These are phyloP conservation scores for Doryteuthis pealeii DNA, from an alignment of 1,140 invertebrate species.

Conservation along the genomic window DNA sequence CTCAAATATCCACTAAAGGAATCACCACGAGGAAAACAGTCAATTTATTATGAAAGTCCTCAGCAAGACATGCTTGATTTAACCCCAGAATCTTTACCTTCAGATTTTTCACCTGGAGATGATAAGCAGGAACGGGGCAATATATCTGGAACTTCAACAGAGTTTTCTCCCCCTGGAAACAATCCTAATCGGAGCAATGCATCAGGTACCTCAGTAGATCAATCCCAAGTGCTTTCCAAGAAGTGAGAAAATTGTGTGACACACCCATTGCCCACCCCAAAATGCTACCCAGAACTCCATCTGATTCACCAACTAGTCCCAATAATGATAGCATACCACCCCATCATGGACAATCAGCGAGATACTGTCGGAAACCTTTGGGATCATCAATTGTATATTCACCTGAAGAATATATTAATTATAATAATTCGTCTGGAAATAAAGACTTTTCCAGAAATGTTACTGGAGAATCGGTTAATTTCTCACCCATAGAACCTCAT, in stretches of 20 bases:
- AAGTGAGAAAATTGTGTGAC: not conserved
- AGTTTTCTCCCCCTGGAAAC: not conserved
- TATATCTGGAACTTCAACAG: not conserved
- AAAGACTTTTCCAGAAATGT: too few relatives aligned
- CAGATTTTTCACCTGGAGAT: not conserved
- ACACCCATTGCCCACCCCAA: not conserved
- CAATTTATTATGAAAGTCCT: too few relatives aligned
- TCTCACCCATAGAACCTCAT: too few relatives aligned
- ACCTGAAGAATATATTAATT: too few relatives aligned
- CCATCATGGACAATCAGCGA: too few relatives aligned
- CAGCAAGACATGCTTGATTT: not conserved
- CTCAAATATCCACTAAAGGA: too few relatives aligned
- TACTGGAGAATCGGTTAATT: too few relatives aligned
- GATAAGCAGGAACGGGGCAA: not conserved
- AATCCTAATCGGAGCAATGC: not conserved
- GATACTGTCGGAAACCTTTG: too few relatives aligned
- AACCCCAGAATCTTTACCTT: not conserved
- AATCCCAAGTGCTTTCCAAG: not conserved
- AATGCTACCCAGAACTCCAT: not conserved
- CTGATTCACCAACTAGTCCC: not conserved
- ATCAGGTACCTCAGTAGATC: not conserved
- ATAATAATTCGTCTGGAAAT: too few relatives aligned
- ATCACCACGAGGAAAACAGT: too few relatives aligned
- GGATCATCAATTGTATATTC: too few relatives aligned
- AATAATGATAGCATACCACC: not conserved